Percentiles rank a stretch among this genome's conserved stretches.
Evolutionary conservation across 2,888 invertebrate genomes (phyloP).

Genomic region (Syritta pipiens): DNA sequence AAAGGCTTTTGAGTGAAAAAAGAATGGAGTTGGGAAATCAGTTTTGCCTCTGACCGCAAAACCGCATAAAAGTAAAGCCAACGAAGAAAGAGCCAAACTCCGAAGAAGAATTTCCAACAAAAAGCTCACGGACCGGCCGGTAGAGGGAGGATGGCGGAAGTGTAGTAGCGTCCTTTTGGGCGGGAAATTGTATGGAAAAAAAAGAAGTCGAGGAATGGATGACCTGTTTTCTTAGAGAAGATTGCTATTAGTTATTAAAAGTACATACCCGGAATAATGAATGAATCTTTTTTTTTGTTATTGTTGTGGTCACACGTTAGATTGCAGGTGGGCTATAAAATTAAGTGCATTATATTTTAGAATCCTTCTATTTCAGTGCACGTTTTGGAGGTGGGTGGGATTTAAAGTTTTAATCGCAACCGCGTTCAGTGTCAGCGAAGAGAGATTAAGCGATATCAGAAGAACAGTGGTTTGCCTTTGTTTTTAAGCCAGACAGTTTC

Average conservation of each 20-base stretch:
- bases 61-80: conserved; percentile 28
- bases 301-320: neutral
- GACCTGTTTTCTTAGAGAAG: conserved; percentile 26
- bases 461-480: too few relatives aligned
- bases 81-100: neutral
- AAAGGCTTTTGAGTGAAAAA: conserved; percentile 46
- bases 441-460: too few relatives aligned
- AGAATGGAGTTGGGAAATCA: conserved; percentile 46
- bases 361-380: too few relatives aligned
- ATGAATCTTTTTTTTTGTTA: neutral
- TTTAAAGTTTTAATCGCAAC: too few relatives aligned
- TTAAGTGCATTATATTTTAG: too few relatives aligned
- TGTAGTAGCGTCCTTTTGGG: neutral
- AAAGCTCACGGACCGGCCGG: conserved; percentile 3
- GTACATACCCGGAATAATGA: conserved; percentile 10
- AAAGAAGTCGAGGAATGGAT: conserved; percentile 4
- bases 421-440: too few relatives aligned
- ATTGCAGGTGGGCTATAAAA: neutral
- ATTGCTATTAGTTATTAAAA: conserved; percentile 29
- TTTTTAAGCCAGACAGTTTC: too few relatives aligned
- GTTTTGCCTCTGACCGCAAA: conserved; percentile 56
- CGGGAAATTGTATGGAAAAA: neutral
- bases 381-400: too few relatives aligned
- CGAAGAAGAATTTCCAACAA: neutral
- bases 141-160: conserved; percentile 12